These are phyloP conservation scores for Danio jaintianensis DNA, from an alignment of 2,797 vertebrate genomes.

Conservation along the genomic window DNA sequence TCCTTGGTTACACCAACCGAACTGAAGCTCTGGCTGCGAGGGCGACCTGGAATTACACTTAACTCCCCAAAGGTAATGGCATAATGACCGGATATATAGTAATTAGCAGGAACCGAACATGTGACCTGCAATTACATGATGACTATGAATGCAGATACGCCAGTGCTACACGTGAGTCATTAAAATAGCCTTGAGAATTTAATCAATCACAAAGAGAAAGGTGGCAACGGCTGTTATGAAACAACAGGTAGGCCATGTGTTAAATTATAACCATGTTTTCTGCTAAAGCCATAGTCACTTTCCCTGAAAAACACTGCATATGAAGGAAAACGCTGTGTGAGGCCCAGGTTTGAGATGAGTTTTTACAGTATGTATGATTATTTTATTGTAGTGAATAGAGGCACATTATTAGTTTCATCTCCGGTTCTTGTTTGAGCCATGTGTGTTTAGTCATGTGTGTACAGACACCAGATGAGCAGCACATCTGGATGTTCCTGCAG, in stretches of 20 bases:
- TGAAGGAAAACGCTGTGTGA: background rate
- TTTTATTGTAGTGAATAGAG: constrained; percentile 35
- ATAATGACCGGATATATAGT: constrained; percentile 50
- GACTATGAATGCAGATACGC: constrained; percentile 41
- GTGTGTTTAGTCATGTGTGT: background rate
- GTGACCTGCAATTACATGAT: constrained; percentile 53
- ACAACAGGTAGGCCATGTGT: constrained; percentile 36
- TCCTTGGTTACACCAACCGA: constrained; percentile 56
- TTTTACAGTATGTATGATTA: constrained; percentile 31
- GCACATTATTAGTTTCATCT: constrained; percentile 39
- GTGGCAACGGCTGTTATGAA: constrained; percentile 37
- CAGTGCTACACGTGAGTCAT: background rate
- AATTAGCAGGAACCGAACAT: constrained; percentile 53
- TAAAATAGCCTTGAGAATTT: constrained; percentile 42
- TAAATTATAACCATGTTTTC: constrained; percentile 44
- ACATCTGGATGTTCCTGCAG: background rate
- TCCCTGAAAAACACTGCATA: background rate
- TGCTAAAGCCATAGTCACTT: background rate
- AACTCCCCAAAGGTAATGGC: constrained; percentile 49
- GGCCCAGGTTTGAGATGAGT: constrained; percentile 4
- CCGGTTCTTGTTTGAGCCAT: background rate
- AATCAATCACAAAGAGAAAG: constrained; percentile 30
- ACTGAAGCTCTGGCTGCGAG: constrained; percentile 40
- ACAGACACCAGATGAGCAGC: constrained; percentile 25
- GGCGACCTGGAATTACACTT: constrained; percentile 50